Evolutionary conservation across 2,888 invertebrate genomes (phyloP).

Genomic region (Amiota mariae): DNA sequence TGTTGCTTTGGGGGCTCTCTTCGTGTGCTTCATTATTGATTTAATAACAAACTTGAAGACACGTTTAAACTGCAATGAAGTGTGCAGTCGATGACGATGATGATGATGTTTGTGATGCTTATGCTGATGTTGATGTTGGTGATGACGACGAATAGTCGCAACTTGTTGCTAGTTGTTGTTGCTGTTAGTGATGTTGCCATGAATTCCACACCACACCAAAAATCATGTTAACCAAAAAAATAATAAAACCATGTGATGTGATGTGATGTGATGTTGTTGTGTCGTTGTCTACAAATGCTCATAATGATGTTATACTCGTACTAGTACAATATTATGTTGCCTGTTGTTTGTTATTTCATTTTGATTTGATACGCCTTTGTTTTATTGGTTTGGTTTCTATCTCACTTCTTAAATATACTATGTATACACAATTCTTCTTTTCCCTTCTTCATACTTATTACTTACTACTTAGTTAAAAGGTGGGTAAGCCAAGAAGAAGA

Average conservation of each 20-base stretch:
- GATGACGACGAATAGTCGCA: neutral
- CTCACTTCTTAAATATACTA: constrained; percentile 27
- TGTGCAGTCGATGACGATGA: constrained; percentile 37
- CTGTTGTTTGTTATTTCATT: constrained; percentile 11
- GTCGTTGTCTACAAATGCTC: constrained; percentile 15
- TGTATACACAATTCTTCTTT: constrained; percentile 46
- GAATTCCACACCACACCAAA: constrained; percentile 55
- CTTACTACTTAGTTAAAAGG: neutral
- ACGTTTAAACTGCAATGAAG: constrained; percentile 60
- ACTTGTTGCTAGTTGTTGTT: constrained; percentile 6
- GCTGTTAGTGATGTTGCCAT: constrained; percentile 49
- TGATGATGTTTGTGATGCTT: constrained; percentile 28
- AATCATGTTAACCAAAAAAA: constrained; percentile 24
- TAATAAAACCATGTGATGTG: constrained; percentile 22
- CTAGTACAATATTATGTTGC: neutral
- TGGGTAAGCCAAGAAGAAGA: constrained; percentile 12
- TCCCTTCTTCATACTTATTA: constrained; percentile 30
- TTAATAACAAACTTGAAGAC: constrained; percentile 68
- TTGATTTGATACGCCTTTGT: constrained; percentile 20
- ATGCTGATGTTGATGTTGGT: constrained; percentile 50
- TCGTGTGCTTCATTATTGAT: constrained; percentile 71
- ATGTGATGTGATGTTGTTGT: constrained; percentile 2
- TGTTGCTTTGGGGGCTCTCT: constrained; percentile 47
- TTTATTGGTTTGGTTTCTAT: constrained; percentile 14
- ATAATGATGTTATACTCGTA: neutral